Base-by-base conservation (phyloP, 2,113 vertebrate genomes). In the Eidolon helvum region DNA sequence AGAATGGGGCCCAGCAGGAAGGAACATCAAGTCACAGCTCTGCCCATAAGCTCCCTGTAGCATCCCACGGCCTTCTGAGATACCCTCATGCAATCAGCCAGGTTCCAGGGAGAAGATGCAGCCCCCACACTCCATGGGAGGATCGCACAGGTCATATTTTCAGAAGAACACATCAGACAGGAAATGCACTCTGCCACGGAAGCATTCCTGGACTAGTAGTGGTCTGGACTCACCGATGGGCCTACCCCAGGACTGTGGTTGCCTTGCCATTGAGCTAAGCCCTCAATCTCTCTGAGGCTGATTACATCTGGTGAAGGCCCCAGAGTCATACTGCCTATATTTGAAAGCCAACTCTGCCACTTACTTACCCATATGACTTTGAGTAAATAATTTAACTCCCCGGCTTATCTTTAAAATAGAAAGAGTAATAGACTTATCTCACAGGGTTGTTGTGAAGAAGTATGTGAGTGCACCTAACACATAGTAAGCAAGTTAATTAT, bases 201-300 rank as follows among this genome's bases (percentile, higher is more conserved):
- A 63, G 48, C 28, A 71, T 10, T 35, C 4, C 40, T 68, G 65
- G 38, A 30, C 22, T 22, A 18, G 33, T 18, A 5, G 10, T 11
- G 8, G 16, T 72, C 24, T 61, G 55, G 57, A 50, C 57, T 40
- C 68, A 28, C 3, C 1, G 21, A 38, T n/a, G n/a, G n/a, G 2
- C 1, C 40, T 26, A 38, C 2, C 12, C 16, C 9, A 38, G 30
- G 48, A 45, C 57, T 21, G 0, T 0, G 21, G 21, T 43, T 28
- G 18, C 21, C 75, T 61, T 63, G 40, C 14, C 53, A 26, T 14
- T 38, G 38, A 53, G 10, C 21, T 69, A 33, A 94, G 30, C 18
- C 33, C 15, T 90, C 5, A 26, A 35, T 38, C 14, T 14, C 50
- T 50, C 26, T 28, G 14, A 91, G 15, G 24, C 28, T 83, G 33